Percentiles rank a stretch among this genome's conserved stretches.
Conservation (phyloP, 2,113 vertebrate genomes). For the Etheostoma cragini region DNA sequence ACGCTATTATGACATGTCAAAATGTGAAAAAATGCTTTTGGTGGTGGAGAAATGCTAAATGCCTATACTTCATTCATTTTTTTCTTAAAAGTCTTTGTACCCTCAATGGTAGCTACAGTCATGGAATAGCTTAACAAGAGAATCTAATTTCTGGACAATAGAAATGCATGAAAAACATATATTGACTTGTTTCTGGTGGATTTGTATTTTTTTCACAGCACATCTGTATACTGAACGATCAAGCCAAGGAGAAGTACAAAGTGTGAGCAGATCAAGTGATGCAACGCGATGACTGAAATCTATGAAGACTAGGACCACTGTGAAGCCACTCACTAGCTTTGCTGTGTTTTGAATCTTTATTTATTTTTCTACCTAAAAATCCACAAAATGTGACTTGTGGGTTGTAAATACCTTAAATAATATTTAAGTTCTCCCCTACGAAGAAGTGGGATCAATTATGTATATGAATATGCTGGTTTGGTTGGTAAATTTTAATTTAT, state of each 20-base stretch:
- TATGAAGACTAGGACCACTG: conserved; percentile 78
- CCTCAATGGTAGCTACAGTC: not conserved
- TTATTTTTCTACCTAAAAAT: conserved; percentile 69
- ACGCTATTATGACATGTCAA: too few species aligned
- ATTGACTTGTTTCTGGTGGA: not conserved
- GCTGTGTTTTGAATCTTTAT: conserved; percentile 65
- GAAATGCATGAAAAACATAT: not conserved
- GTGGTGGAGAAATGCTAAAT: not conserved
- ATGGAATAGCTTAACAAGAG: not conserved
- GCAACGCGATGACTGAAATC: conserved; percentile 34
- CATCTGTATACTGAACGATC: conserved; percentile 84
- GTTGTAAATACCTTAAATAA: conserved; percentile 49
- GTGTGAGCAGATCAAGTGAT: conserved; percentile 65
- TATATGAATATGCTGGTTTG: conserved; percentile 53
- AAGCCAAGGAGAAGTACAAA: conserved; percentile 85
- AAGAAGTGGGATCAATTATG: conserved; percentile 31
- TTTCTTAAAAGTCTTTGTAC: not conserved
- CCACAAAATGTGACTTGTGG: conserved; percentile 60
- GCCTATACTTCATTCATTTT: not conserved
- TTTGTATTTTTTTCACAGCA: conserved; percentile 69
- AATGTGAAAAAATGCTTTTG: not conserved
- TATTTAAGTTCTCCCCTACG: conserved; percentile 28
- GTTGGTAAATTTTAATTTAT: conserved; percentile 49
- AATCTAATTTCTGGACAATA: not conserved
- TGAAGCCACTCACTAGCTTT: conserved; percentile 68